Percentiles rank a stretch among this genome's conserved stretches.
These are phyloP conservation scores for Callyntrura sp. DNA, from an alignment of 2,888 invertebrate genomes.

Conservation along the genomic window DNA sequence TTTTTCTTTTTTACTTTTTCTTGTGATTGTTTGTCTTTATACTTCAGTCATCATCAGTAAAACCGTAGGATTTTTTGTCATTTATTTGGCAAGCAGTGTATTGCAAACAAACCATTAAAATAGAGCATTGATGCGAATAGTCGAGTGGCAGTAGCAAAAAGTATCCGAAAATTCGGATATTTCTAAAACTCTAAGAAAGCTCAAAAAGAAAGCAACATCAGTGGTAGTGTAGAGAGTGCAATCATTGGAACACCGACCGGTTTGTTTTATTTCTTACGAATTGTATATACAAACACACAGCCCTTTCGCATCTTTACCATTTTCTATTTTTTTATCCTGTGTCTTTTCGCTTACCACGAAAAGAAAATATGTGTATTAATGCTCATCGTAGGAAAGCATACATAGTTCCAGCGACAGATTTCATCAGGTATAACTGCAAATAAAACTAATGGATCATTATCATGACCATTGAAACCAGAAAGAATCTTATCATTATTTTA, in stretches of 20 bases:
- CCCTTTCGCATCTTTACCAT: neutral
- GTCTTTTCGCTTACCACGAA: neutral
- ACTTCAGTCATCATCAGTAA: conserved; percentile 49
- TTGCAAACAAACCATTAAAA: conserved; percentile 71
- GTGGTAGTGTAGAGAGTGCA: too few species aligned
- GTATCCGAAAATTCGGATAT: neutral
- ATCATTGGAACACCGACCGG: too few species aligned
- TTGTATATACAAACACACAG: neutral
- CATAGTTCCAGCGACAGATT: neutral
- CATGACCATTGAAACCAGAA: conserved; percentile 60
- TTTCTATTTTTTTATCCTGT: neutral
- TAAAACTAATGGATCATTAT: conserved; percentile 64
- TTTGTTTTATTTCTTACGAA: too few species aligned
- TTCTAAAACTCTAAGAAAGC: conserved; percentile 12
- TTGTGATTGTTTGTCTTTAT: conserved; percentile 58
- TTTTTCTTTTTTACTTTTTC: neutral
- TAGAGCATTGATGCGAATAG: conserved; percentile 58
- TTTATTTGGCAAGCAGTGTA: neutral
- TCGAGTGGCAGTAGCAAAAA: conserved; percentile 13
- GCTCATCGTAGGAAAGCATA: neutral
- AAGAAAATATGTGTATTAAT: neutral
- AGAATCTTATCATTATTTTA: conserved; percentile 28
- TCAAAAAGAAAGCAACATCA: neutral
- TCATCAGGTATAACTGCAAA: conserved; percentile 1
- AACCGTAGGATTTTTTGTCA: conserved; percentile 26